These are phyloP conservation scores for Marmota flaviventris DNA, from an alignment of 2,113 vertebrate genomes.

Conservation along the genomic window DNA sequence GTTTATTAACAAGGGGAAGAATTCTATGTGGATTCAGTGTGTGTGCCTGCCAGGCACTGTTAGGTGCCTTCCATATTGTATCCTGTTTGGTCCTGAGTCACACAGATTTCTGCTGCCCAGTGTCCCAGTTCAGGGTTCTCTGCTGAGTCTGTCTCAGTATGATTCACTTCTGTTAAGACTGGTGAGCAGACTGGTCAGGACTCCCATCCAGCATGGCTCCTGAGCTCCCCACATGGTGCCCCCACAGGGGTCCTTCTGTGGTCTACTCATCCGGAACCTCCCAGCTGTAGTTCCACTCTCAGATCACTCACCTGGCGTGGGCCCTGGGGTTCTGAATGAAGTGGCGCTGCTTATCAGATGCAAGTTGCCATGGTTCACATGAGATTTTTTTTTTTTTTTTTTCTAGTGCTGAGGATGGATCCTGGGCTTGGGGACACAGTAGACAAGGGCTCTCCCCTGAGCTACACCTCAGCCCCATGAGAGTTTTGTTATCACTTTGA, in stretches of 20 bases:
- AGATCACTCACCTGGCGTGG: background rate
- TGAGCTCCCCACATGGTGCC: background rate
- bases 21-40: background rate
- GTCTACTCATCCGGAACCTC: background rate
- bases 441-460: background rate
- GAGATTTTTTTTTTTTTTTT: background rate
- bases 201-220: background rate
- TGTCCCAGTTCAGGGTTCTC: background rate
- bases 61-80: background rate
- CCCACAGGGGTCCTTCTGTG: background rate
- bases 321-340: background rate
- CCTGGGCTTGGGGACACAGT: background rate
- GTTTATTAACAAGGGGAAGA: background rate
- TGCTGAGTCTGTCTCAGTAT: background rate
- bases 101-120: background rate
- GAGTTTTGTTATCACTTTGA: background rate
- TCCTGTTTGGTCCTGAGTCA: background rate
- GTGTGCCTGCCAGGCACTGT: background rate
- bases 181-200: background rate
- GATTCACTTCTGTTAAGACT: background rate
- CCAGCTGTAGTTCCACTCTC: background rate
- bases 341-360: background rate
- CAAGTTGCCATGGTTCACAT: background rate
- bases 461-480: background rate
- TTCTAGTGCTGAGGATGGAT: background rate